These are phyloP conservation scores for Montipora capitata DNA, from an alignment of 92 coral and sea anemone genomes.

Conservation along the genomic window DNA sequence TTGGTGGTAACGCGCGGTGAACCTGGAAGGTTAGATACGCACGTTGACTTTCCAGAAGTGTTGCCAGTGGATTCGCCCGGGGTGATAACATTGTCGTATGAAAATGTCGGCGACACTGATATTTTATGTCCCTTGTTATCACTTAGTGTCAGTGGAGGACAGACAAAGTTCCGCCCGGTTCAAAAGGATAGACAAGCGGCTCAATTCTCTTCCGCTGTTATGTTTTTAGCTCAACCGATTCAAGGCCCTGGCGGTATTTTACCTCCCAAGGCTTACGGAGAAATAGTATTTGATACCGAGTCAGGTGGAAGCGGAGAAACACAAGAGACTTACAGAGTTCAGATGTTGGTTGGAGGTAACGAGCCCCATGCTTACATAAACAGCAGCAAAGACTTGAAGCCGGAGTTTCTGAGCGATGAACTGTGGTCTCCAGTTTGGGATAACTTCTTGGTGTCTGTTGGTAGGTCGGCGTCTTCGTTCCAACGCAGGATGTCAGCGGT, in stretches of 20 bases:
- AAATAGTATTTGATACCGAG: slow-evolving; percentile 55
- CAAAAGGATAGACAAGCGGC: slow-evolving; percentile 53
- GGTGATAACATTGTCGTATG: slow-evolving; percentile 67
- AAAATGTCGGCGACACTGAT: slow-evolving; percentile 85
- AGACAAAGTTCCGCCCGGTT: slow-evolving; percentile 40
- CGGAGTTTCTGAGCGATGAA: slow-evolving; percentile 50
- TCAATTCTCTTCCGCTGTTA: slow-evolving; percentile 41
- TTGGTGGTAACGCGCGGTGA: slow-evolving; percentile 64
- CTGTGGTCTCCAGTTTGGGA: slow-evolving; percentile 87
- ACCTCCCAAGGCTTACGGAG: slow-evolving; percentile 77
- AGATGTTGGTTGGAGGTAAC: slow-evolving; percentile 35
- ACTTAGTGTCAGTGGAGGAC: slow-evolving; percentile 50
- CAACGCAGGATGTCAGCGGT: slow-evolving; percentile 68
- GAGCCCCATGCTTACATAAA: slow-evolving; percentile 76
- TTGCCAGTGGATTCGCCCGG: slow-evolving; percentile 64
- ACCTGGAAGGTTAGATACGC: slow-evolving; percentile 74
- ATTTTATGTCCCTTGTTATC: slow-evolving; percentile 65
- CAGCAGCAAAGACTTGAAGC: slow-evolving; percentile 77
- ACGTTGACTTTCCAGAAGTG: slow-evolving; percentile 67
- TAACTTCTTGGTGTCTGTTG: slow-evolving; percentile 80
- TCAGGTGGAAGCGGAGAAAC: slow-evolving; percentile 32
- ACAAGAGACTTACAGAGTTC: slow-evolving; percentile 38
- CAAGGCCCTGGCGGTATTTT: slow-evolving; percentile 87
- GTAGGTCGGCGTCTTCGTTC: slow-evolving; percentile 74
- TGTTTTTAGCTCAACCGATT: slow-evolving; percentile 74